phyloP scores from a whole-genome alignment of 2,113 vertebrate genomes.

The Corythoichthys intestinalis region DNA sequence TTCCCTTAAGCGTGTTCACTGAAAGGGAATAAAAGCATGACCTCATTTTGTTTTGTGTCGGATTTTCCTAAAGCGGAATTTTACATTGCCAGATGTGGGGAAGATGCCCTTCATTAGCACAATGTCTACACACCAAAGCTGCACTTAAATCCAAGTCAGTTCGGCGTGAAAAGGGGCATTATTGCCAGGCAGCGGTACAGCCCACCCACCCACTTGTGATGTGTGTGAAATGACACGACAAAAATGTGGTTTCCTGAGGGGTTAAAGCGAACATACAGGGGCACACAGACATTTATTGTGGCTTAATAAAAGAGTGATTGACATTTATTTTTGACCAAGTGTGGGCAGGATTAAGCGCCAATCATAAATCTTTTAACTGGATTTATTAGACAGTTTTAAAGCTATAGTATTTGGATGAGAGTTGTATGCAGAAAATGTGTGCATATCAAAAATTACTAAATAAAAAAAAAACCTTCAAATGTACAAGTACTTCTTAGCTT shows the following conservation, averaged over 20 bases:
- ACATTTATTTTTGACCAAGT: slow-evolving; percentile 18
- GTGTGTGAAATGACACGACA: slow-evolving; percentile 7
- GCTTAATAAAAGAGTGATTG: slow-evolving; percentile 13
- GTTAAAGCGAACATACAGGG: background rate
- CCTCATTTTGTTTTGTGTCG: slow-evolving; percentile 56
- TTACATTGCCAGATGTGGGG: slow-evolving; percentile 55
- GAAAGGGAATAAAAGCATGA: slow-evolving; percentile 43
- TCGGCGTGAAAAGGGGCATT: slow-evolving; percentile 63
- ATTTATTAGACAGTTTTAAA: background rate
- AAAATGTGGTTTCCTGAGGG: background rate
- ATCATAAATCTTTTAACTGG: background rate
- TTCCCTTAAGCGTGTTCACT: slow-evolving; percentile 24
- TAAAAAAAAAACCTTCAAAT: background rate
- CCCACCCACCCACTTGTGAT: slow-evolving; percentile 27
- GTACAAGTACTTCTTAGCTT: background rate
- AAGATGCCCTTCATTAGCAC: slow-evolving; percentile 67
- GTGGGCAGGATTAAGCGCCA: background rate
- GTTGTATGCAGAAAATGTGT: background rate
- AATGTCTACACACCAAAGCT: slow-evolving; percentile 21
- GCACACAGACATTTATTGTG: background rate
- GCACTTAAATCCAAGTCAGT: slow-evolving; percentile 67
- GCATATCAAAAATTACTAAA: too few species aligned
- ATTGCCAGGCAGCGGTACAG: slow-evolving; percentile 24
- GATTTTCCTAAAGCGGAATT: slow-evolving; percentile 71
- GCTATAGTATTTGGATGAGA: background rate